phyloP scores from a whole-genome alignment of 2,113 vertebrate species.

The Reinhardtius hippoglossoides region DNA sequence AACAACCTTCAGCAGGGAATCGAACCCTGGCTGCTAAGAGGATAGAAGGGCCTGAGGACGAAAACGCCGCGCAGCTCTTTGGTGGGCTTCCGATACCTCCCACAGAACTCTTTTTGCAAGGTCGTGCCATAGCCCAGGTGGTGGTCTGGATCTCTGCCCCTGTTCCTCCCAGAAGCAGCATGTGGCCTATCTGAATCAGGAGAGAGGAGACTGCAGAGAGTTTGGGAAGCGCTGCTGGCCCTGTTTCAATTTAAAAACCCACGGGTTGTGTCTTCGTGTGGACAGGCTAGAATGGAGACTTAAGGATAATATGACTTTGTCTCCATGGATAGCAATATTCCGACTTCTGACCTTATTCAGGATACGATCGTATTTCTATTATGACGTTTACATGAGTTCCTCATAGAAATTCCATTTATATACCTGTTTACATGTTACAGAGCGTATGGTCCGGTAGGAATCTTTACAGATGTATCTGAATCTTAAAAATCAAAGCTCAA shows the following conservation, averaged over 20 bases:
- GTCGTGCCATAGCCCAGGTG: constrained; percentile 48
- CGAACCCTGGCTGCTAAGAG: constrained; percentile 10
- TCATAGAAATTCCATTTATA: too few relatives aligned
- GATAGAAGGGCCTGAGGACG: constrained; percentile 26
- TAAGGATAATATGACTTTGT: neutral
- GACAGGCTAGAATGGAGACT: neutral
- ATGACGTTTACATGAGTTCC: too few relatives aligned
- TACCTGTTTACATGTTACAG: too few relatives aligned
- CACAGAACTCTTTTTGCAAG: constrained; percentile 16
- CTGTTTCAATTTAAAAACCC: neutral
- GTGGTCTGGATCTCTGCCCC: constrained; percentile 38
- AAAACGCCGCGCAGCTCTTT: constrained; percentile 28
- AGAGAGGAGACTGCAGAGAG: constrained; percentile 6
- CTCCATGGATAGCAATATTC: neutral
- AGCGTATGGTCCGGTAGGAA: too few relatives aligned
- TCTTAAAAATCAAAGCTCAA: too few relatives aligned
- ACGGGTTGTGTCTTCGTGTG: neutral
- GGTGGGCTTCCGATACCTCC: constrained; percentile 15
- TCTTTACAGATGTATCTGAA: too few relatives aligned
- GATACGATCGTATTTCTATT: neutral
- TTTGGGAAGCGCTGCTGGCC: neutral
- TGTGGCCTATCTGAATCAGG: constrained; percentile 39
- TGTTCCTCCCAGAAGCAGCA: constrained; percentile 38
- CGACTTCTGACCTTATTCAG: neutral
- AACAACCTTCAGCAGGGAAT: constrained; percentile 20